phyloP scores from a whole-genome alignment of 2,797 vertebrate species.

The Hoplostethus atlanticus region DNA sequence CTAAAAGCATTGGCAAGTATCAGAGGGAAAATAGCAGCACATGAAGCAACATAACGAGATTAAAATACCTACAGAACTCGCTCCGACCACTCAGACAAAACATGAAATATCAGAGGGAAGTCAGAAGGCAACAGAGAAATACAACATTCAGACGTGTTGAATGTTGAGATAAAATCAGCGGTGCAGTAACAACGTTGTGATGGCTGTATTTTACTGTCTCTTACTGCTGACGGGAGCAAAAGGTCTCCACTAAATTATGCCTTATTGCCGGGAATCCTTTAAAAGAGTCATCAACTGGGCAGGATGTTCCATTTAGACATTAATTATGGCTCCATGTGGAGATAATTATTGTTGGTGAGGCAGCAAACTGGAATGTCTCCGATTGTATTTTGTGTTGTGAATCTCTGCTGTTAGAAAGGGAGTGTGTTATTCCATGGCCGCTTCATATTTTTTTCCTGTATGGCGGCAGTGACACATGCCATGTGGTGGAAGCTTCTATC shows the following conservation, averaged over 20 bases:
- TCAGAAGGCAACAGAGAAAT: not conserved
- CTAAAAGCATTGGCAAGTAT: too few species aligned
- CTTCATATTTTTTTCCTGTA: too few species aligned
- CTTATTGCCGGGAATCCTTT: conserved; percentile 9
- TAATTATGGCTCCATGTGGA: conserved; percentile 12
- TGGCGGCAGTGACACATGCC: too few species aligned
- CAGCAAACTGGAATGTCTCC: conserved; percentile 16
- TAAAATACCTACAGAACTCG: not conserved
- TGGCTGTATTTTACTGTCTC: not conserved
- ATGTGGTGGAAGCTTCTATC: too few species aligned
- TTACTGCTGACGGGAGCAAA: not conserved
- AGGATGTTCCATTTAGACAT: not conserved
- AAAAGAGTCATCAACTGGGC: conserved; percentile 3
- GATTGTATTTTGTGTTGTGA: too few species aligned
- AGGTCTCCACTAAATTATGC: not conserved
- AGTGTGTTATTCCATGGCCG: too few species aligned
- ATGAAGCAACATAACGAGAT: not conserved
- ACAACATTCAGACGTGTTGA: not conserved
- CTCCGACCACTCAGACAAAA: not conserved
- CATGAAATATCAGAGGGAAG: not conserved
- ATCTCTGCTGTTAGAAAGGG: too few species aligned
- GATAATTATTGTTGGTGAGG: conserved; percentile 15
- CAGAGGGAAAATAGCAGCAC: too few species aligned
- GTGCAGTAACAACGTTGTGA: not conserved
- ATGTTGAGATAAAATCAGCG: not conserved